Conservation (phyloP, 2,888 invertebrate genomes). For the Apamea sordens region DNA sequence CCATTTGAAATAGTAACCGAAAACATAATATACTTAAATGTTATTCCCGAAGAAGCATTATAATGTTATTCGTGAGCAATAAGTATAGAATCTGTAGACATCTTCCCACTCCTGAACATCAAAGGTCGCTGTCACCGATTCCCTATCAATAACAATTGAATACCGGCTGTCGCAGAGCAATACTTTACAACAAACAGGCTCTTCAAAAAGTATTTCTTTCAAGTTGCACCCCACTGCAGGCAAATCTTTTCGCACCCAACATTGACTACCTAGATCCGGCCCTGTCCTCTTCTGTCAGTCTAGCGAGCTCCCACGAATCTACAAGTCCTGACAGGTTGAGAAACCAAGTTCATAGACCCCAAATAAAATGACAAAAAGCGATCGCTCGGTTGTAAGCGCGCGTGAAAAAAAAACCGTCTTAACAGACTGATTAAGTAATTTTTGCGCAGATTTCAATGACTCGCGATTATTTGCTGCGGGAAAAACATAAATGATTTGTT, state of each 20-base stretch:
- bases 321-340: conserved; percentile 68
- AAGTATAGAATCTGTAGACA: neutral
- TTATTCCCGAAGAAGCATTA: neutral
- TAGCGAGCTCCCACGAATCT: conserved; percentile 71
- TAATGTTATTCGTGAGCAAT: neutral
- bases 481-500: conserved; percentile 45
- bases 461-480: conserved; percentile 47
- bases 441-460: conserved; percentile 61
- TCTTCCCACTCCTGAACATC: neutral
- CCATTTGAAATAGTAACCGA: neutral
- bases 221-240: neutral
- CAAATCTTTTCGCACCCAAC: neutral
- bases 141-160: neutral
- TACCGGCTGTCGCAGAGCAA: neutral
- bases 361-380: conserved; percentile 69
- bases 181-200: neutral
- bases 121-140: neutral
- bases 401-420: conserved; percentile 49
- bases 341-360: conserved; percentile 70
- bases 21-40: neutral
- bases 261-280: conserved; percentile 33
- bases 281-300: conserved; percentile 59
- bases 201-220: neutral
- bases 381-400: conserved; percentile 63
- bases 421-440: conserved; percentile 66